These are phyloP conservation scores for Spinus pinus DNA, from an alignment of 2,797 vertebrate genomes.

Conservation along the genomic window DNA sequence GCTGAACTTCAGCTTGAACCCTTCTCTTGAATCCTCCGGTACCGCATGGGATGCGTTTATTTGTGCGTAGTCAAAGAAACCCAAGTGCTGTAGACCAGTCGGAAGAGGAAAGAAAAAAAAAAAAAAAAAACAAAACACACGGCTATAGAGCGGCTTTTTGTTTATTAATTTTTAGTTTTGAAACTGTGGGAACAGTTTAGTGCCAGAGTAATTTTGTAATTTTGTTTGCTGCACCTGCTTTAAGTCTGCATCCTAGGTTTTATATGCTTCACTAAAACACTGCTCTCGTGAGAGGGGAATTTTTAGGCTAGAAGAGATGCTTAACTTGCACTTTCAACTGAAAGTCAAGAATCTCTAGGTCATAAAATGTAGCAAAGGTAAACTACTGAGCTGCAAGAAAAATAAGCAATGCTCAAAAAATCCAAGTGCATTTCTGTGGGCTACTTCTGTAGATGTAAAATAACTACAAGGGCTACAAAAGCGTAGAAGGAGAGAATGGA, in stretches of 20 bases:
- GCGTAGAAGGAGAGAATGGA: neutral
- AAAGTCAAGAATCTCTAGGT: neutral
- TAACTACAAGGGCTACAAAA: neutral
- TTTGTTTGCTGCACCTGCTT: neutral
- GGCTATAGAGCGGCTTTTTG: neutral
- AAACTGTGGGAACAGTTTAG: neutral
- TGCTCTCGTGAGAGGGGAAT: neutral
- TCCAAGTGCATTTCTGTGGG: neutral
- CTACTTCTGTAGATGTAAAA: neutral
- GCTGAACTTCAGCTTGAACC: neutral
- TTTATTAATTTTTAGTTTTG: neutral
- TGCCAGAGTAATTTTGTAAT: neutral
- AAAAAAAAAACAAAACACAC: rapidly evolving
- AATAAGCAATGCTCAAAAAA: neutral
- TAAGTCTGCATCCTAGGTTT: neutral
- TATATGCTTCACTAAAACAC: neutral
- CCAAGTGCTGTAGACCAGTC: neutral
- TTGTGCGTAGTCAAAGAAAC: neutral
- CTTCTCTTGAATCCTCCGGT: neutral
- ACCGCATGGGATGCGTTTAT: neutral
- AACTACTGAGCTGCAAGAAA: neutral
- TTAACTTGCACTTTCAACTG: neutral
- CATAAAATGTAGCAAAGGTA: neutral
- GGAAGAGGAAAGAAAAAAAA: neutral
- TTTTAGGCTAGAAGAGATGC: neutral